These are phyloP conservation scores for Holothuria scabra DNA, from an alignment of 53 echinoderm and acorn worm species.

Conservation along the genomic window DNA sequence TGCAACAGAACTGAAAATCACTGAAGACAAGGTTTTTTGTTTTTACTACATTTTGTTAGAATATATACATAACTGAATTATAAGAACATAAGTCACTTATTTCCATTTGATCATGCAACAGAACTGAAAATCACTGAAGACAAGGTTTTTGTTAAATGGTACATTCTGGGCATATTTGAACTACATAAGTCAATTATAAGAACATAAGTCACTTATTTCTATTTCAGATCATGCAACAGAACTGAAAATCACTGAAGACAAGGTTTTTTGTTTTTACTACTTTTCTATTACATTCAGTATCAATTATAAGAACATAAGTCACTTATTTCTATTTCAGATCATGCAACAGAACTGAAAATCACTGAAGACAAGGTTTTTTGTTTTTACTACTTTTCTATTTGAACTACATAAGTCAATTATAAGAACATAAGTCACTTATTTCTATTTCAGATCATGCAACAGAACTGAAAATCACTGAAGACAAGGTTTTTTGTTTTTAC, in stretches of 20 bases:
- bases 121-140: constrained; percentile 86
- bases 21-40: constrained; percentile 52
- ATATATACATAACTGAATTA: no score
- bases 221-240: constrained; percentile 85
- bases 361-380: constrained; percentile 62
- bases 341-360: constrained; percentile 84
- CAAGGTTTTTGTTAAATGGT: no score
- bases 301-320: no score
- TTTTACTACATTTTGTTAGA: no score
- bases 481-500: constrained; percentile 2
- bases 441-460: constrained; percentile 77
- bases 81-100: no score
- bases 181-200: no score
- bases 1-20: constrained; percentile 82
- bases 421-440: no score
- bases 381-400: no score
- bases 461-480: constrained; percentile 85
- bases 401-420: no score
- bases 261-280: no score
- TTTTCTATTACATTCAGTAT: no score
- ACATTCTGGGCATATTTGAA: no score
- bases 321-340: constrained; percentile 66
- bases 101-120: constrained; percentile 73
- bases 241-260: constrained; percentile 80
- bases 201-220: constrained; percentile 19